A percentile compares a stretch with the other conserved stretches of the same genome.
Conservation (phyloP, 1,140 invertebrate genomes). For the Anastatus disparis region DNA sequence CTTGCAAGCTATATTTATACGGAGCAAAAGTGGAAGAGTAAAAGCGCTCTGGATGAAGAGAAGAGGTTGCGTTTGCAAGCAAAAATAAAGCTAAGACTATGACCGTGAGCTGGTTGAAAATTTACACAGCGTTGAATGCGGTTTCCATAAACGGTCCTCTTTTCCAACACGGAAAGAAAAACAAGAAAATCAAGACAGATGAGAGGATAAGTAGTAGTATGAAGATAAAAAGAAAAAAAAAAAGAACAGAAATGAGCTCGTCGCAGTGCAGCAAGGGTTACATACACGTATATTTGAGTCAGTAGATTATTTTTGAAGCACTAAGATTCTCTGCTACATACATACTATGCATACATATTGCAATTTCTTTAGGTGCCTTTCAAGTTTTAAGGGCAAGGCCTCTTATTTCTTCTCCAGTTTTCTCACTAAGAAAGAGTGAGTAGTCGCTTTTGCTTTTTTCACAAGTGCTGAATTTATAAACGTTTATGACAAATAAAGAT, state of each 20-base stretch:
- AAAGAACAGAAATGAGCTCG: slow-evolving; percentile 3
- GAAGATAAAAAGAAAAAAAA: neutral
- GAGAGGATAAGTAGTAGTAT: neutral
- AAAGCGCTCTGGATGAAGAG: too few species aligned
- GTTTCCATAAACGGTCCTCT: slow-evolving; percentile 11
- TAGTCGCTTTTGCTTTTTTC: neutral
- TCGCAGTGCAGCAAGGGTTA: slow-evolving; percentile 17
- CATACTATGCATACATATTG: too few species aligned
- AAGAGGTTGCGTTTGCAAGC: neutral
- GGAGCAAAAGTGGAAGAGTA: too few species aligned
- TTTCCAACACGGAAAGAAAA: neutral
- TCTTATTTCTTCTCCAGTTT: neutral
- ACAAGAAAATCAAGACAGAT: neutral
- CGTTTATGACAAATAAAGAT: too few species aligned
- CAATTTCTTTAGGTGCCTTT: neutral
- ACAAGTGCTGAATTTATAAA: too few species aligned
- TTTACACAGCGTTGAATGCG: slow-evolving; percentile 4
- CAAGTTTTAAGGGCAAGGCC: slow-evolving; percentile 12
- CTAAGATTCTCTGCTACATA: too few species aligned
- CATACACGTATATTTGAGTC: neutral
- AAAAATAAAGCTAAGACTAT: slow-evolving; percentile 1
- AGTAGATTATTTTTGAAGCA: slow-evolving; percentile 24
- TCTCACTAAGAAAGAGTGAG: too few species aligned
- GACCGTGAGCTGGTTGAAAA: slow-evolving; percentile 28
- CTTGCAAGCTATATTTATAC: too few species aligned